Percentiles rank a stretch among this genome's conserved stretches.
Conservation (phyloP, 2,113 vertebrate genomes). For the Uropsilus gracilis region DNA sequence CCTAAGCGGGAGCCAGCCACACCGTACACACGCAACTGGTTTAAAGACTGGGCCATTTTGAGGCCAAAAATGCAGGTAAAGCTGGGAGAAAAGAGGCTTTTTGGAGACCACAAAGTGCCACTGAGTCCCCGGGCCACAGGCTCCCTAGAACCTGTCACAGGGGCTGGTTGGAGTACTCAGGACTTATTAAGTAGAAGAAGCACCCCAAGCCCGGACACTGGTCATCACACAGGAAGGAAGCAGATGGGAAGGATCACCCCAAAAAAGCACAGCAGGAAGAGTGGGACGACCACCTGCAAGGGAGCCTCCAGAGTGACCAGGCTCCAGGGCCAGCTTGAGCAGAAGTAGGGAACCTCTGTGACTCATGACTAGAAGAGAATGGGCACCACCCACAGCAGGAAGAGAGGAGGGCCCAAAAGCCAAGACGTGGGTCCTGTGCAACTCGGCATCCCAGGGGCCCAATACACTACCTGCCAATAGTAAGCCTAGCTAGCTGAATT, state of each 20-base stretch:
- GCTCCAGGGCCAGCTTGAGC: not conserved
- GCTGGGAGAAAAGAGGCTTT: not conserved
- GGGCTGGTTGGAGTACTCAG: not conserved
- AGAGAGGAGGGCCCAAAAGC: not conserved
- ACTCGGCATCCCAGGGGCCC: not conserved
- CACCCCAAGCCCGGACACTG: not conserved
- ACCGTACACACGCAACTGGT: no score
- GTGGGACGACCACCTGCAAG: not conserved
- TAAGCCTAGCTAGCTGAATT: not conserved
- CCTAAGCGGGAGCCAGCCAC: not conserved
- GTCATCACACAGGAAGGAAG: not conserved
- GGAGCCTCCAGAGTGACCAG: not conserved
- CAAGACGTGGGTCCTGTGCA: fast-evolving
- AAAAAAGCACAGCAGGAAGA: fast-evolving
- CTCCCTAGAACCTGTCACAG: not conserved
- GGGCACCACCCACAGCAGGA: not conserved
- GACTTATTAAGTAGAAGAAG: not conserved
- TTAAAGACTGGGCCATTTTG: not conserved
- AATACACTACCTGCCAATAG: fast-evolving
- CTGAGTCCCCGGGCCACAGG: not conserved
- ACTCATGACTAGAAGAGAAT: not conserved
- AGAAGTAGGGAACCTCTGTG: not conserved
- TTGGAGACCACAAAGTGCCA: fast-evolving
- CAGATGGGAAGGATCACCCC: not conserved
- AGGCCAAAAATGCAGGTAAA: not conserved